These are phyloP conservation scores for Upupa epops DNA, from an alignment of 2,113 vertebrate species.

Conservation along the genomic window DNA sequence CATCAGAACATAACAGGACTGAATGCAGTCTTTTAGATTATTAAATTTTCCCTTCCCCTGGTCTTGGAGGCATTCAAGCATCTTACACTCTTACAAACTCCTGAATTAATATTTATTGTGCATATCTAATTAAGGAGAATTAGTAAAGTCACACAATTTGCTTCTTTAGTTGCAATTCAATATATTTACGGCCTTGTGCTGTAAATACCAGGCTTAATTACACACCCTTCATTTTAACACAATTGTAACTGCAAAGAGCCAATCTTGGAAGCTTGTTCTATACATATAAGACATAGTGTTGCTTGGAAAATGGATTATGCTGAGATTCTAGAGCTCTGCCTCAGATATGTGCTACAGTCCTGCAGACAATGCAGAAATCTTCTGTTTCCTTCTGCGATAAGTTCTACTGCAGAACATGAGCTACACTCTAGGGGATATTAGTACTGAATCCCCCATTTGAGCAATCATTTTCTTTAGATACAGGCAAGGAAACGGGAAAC, in stretches of 20 bases:
- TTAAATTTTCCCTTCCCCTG: background rate
- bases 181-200: background rate
- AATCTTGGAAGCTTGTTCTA: background rate
- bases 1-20: background rate
- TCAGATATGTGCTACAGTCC: background rate
- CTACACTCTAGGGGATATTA: background rate
- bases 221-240: background rate
- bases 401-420: background rate
- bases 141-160: background rate
- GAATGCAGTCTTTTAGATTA: background rate
- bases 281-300: background rate
- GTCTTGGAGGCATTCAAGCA: background rate
- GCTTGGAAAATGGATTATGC: background rate
- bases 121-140: background rate
- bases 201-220: background rate
- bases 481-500: background rate
- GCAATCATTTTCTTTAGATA: background rate
- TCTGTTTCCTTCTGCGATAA: background rate
- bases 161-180: background rate
- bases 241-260: background rate
- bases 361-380: background rate
- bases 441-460: background rate
- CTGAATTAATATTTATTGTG: background rate
- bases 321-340: background rate
- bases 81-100: background rate